A percentile compares a stretch with the other conserved stretches of the same genome.
Conservation (phyloP, 2,113 vertebrate species). For the Myrmecophaga tridactyla region DNA sequence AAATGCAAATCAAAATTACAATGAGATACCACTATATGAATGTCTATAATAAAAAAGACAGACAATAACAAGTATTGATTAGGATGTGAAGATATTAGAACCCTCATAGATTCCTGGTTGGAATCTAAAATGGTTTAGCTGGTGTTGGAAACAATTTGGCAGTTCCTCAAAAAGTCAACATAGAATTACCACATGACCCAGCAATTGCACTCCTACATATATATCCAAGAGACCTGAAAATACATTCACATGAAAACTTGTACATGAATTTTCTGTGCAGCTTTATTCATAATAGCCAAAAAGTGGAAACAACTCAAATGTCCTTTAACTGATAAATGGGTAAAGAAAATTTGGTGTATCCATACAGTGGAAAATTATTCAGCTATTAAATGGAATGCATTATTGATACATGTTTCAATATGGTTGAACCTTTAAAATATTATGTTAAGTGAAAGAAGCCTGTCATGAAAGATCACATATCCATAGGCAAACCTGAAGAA, state of each 20-base stretch:
- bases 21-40: neutral
- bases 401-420: neutral
- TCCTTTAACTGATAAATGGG: neutral
- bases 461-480: neutral
- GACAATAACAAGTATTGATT: neutral
- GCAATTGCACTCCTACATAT: neutral
- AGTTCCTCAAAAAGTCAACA: neutral
- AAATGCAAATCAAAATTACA: conserved; percentile 27
- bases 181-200: neutral
- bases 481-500: neutral
- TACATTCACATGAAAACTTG: neutral
- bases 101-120: neutral
- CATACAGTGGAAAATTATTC: neutral
- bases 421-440: neutral
- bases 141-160: neutral
- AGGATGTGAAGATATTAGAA: neutral
- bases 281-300: neutral
- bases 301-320: neutral
- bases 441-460: neutral
- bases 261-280: neutral
- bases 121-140: neutral
- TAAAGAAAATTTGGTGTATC: too few relatives aligned
- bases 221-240: neutral
- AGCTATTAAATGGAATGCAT: neutral
- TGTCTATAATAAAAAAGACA: neutral